Percentiles rank a stretch among this genome's conserved stretches.
phyloP scores from a whole-genome alignment of 2,113 vertebrate species.

The Rhadina sibilatrix region DNA sequence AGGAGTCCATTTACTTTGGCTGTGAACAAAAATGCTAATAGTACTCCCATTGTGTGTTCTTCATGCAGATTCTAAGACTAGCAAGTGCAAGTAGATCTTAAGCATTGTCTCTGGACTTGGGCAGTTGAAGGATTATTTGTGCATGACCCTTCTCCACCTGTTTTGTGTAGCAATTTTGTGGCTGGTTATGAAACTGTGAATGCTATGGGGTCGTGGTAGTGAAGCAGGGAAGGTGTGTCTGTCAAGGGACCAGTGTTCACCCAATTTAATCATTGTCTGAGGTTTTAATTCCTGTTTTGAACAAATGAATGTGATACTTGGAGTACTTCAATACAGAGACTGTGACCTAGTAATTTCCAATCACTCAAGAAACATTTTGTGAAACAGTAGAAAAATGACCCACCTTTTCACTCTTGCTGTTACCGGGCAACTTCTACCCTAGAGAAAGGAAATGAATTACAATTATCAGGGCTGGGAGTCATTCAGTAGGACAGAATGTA shows the following conservation, averaged over 20 bases:
- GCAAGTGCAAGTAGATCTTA: not conserved
- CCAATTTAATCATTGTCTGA: not conserved
- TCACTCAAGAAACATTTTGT: not conserved
- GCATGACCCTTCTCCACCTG: not conserved
- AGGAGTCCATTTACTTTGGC: not conserved
- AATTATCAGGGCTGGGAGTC: not conserved
- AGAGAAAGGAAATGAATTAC: not conserved
- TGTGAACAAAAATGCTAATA: not conserved
- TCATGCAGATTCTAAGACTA: not conserved
- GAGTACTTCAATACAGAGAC: not conserved
- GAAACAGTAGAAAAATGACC: not conserved
- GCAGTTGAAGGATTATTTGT: not conserved
- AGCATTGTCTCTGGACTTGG: not conserved
- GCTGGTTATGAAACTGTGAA: not conserved
- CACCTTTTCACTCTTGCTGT: not conserved
- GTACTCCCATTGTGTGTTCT: not conserved
- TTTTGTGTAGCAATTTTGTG: not conserved
- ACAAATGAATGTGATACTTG: not conserved
- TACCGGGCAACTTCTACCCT: not conserved
- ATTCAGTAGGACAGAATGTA: not conserved
- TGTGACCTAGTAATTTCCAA: slow-evolving; percentile 26
- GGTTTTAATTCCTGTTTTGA: slow-evolving; percentile 12
- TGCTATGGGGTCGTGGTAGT: rapidly evolving
- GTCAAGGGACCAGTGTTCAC: not conserved
- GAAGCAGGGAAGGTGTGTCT: not conserved